These are phyloP conservation scores for Seladonia tumulorum DNA, from an alignment of 2,888 invertebrate species.

Conservation along the genomic window DNA sequence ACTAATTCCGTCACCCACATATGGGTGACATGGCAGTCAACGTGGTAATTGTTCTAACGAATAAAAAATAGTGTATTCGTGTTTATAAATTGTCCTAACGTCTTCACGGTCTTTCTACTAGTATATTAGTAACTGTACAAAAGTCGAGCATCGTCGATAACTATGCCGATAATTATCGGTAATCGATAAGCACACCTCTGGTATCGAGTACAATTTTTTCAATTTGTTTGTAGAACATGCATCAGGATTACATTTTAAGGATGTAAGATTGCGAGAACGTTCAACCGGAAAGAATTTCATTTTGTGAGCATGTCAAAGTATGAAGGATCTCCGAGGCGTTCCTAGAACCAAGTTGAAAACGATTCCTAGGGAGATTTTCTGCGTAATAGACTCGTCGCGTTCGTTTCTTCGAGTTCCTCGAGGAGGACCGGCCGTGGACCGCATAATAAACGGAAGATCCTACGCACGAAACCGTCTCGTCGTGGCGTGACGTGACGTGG, in stretches of 20 bases:
- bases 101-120: neutral
- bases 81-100: neutral
- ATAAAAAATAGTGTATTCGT: neutral
- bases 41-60: neutral
- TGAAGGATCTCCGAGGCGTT: slow-evolving; percentile 14
- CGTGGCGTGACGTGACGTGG: neutral
- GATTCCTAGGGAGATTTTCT: slow-evolving; percentile 56
- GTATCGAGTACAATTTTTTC: neutral
- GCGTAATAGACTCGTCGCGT: slow-evolving; percentile 67
- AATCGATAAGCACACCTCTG: too few species aligned
- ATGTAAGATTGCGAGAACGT: neutral
- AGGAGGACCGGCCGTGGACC: slow-evolving; percentile 48
- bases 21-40: too few species aligned
- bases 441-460: slow-evolving; percentile 59
- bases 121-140: too few species aligned
- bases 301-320: neutral
- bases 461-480: slow-evolving; percentile 37
- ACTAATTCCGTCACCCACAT: too few species aligned
- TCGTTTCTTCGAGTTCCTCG: slow-evolving; percentile 48
- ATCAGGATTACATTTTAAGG: neutral
- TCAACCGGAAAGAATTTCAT: neutral
- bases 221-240: neutral
- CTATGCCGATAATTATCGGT: too few species aligned
- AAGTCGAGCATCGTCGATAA: too few species aligned
- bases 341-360: slow-evolving; percentile 33